Evolutionary conservation across 2,888 invertebrate species (phyloP).

Genomic region (Chydorus sphaericus): DNA sequence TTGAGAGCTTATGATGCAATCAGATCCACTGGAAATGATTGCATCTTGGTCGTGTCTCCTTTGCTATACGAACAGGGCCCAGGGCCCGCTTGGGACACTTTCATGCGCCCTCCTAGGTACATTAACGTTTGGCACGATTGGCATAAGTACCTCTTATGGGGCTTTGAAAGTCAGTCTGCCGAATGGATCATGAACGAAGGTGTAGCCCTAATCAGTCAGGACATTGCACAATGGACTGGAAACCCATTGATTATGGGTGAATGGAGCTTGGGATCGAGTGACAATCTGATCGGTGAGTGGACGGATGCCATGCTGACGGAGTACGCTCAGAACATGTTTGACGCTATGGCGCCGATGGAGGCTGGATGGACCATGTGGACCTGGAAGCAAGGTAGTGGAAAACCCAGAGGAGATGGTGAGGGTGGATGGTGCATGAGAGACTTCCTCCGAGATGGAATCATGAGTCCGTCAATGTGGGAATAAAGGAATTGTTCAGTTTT

Average conservation of each 20-base stretch:
- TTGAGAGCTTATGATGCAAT: background rate
- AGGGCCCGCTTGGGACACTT: background rate
- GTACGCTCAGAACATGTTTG: background rate
- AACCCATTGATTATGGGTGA: background rate
- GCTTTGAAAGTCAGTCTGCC: background rate
- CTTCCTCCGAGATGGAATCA: background rate
- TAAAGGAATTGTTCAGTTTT: too few species aligned
- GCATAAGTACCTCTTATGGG: background rate
- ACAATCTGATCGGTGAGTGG: background rate
- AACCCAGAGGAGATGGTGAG: too few species aligned
- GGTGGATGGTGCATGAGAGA: background rate
- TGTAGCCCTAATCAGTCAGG: background rate
- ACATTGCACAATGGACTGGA: background rate
- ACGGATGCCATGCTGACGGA: background rate
- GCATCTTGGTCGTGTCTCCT: background rate
- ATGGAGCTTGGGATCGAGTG: background rate
- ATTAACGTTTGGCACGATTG: background rate
- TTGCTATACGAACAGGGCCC: background rate
- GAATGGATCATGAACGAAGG: background rate
- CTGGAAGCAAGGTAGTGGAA: background rate
- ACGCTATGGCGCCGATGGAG: background rate
- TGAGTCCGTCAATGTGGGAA: background rate
- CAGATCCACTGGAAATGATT: background rate
- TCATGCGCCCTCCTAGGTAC: background rate
- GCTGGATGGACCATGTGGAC: constrained; percentile 2